phyloP scores from a whole-genome alignment of 2,888 invertebrate genomes.

The Sinohyriopsis cumingii region DNA sequence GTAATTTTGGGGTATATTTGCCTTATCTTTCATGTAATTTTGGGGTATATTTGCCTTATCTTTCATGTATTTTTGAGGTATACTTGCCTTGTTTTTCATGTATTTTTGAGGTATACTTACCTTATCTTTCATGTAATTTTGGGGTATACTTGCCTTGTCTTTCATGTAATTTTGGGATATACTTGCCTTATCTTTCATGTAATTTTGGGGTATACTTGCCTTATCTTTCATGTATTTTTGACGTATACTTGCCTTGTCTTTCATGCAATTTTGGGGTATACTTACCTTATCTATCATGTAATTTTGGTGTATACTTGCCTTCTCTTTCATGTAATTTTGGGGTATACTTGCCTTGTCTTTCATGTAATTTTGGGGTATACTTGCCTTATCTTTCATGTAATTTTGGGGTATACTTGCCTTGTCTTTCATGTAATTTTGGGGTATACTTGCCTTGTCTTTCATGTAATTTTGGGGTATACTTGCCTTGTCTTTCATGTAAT shows the following conservation, averaged over 20 bases:
- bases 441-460: conserved; percentile 78
- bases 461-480: background rate
- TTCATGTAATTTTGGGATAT: background rate
- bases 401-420: no score
- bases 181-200: conserved; percentile 79
- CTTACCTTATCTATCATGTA: background rate
- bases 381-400: conserved; percentile 79
- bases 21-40: background rate
- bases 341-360: background rate
- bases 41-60: conserved; percentile 77
- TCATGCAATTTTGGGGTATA: background rate
- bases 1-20: no score
- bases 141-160: no score
- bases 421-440: background rate
- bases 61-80: no score
- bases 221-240: background rate
- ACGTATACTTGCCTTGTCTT: conserved; percentile 77
- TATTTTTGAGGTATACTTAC: conserved; percentile 29
- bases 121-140: conserved; percentile 79
- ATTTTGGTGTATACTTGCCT: conserved; percentile 66
- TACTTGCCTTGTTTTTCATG: background rate
- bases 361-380: background rate
- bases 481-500: background rate
- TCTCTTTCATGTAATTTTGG: no score
- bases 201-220: no score